These are phyloP conservation scores for Drosophila pseudoobscura DNA, from an alignment of 1,140 invertebrate genomes.

Conservation along the genomic window DNA sequence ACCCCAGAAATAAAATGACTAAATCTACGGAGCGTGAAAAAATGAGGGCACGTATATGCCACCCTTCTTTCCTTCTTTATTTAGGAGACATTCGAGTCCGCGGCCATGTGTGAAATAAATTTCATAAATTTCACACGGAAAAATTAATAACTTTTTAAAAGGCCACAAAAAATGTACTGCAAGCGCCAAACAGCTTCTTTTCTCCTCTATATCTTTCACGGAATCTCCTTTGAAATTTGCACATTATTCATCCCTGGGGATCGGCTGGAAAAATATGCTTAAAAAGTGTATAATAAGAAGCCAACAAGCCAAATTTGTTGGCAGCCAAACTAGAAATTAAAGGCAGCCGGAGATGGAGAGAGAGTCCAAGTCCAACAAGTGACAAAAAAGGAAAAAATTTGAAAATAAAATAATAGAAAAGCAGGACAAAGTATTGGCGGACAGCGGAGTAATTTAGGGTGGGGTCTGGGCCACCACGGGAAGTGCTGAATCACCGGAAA, in stretches of 20 bases:
- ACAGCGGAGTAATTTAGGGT: too few relatives aligned
- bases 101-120: too few relatives aligned
- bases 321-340: constrained; percentile 40
- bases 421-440: constrained; percentile 6
- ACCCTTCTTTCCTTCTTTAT: too few relatives aligned
- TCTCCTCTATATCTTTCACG: too few relatives aligned
- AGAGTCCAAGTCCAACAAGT: constrained; percentile 50
- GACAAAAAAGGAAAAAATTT: constrained; percentile 49
- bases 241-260: constrained; percentile 14
- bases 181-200: too few relatives aligned
- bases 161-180: constrained; percentile 13
- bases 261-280: too few relatives aligned
- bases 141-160: constrained; percentile 6
- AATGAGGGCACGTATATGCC: constrained; percentile 2
- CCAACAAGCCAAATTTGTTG: constrained; percentile 34
- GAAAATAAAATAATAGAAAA: constrained; percentile 22
- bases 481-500: constrained; percentile 75
- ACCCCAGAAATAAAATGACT: constrained; percentile 18
- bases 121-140: too few relatives aligned
- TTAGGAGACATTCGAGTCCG: too few relatives aligned
- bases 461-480: constrained; percentile 4
- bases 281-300: constrained; percentile 13
- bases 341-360: background rate
- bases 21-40: constrained; percentile 53
- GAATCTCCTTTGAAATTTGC: constrained; percentile 26